Percentiles rank a stretch among this genome's conserved stretches.
These are phyloP conservation scores for Gymnoscopelus microlampas DNA, from an alignment of 2,797 vertebrate species.

Conservation along the genomic window DNA sequence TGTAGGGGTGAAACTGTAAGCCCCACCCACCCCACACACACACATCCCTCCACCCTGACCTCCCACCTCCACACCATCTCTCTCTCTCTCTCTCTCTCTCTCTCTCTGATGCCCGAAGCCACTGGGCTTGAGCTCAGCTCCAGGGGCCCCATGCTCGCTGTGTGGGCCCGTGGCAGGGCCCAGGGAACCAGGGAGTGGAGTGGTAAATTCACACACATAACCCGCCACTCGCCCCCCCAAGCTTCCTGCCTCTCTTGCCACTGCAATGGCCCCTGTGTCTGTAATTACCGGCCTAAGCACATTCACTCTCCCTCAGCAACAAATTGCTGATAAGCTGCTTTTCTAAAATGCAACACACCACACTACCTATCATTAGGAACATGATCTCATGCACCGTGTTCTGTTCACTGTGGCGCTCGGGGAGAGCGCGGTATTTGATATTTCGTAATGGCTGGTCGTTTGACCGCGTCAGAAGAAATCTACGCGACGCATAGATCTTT, in stretches of 20 bases:
- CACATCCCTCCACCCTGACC: slow-evolving; percentile 4
- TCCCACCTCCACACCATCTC: slow-evolving; percentile 14
- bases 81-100: slow-evolving; percentile 11
- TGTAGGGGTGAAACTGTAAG: slow-evolving; percentile 46
- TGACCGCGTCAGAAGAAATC: slow-evolving; percentile 13
- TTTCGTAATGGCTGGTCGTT: slow-evolving; percentile 12
- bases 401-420: slow-evolving; percentile 30
- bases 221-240: slow-evolving; percentile 29
- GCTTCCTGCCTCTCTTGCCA: slow-evolving; percentile 55
- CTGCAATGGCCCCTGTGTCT: slow-evolving; percentile 43
- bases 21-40: slow-evolving; percentile 1
- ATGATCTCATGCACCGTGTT: slow-evolving; percentile 35
- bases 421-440: slow-evolving; percentile 27
- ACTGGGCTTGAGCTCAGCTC: slow-evolving; percentile 21
- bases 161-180: slow-evolving; percentile 57
- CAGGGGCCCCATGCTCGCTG: slow-evolving; percentile 41
- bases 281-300: slow-evolving; percentile 53
- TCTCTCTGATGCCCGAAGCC: slow-evolving; percentile 36
- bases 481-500: neutral
- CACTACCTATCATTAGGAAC: slow-evolving; percentile 56
- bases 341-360: slow-evolving; percentile 44
- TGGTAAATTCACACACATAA: slow-evolving; percentile 66
- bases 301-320: slow-evolving; percentile 45
- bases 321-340: slow-evolving; percentile 66
- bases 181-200: slow-evolving; percentile 47